Percentiles rank a stretch among this genome's conserved stretches.
phyloP scores from a whole-genome alignment of 2,113 vertebrate species.

The Datnioides undecimradiatus region DNA sequence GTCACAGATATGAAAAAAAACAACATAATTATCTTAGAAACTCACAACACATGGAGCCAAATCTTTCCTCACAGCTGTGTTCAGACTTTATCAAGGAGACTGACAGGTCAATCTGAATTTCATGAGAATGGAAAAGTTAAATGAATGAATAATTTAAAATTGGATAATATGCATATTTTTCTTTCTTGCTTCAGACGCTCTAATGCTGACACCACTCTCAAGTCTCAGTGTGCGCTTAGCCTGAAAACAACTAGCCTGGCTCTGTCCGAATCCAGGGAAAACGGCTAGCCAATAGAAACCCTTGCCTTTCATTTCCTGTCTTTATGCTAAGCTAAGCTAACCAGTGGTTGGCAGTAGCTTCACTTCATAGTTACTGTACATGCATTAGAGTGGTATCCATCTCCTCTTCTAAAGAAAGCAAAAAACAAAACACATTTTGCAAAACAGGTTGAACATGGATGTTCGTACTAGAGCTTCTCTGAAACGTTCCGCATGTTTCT shows the following conservation, averaged over 20 bases:
- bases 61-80: constrained; percentile 7
- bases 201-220: not conserved
- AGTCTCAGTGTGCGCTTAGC: not conserved
- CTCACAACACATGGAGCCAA: not conserved
- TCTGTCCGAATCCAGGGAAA: not conserved
- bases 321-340: constrained; percentile 21
- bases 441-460: not conserved
- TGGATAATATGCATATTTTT: not conserved
- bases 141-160: not conserved
- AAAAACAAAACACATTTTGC: not conserved
- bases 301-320: not conserved
- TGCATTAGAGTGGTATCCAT: not conserved
- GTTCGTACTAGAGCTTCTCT: not conserved
- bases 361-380: not conserved
- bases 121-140: constrained; percentile 14
- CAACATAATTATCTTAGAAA: constrained; percentile 1
- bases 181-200: no score
- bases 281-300: not conserved
- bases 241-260: not conserved
- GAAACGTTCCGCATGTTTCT: not conserved
- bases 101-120: not conserved
- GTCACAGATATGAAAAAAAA: constrained; percentile 20
- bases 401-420: not conserved
- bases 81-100: not conserved
- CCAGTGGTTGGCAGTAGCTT: not conserved